These are phyloP conservation scores for Anser cygnoides DNA, from an alignment of 2,113 vertebrate species.

Conservation along the genomic window DNA sequence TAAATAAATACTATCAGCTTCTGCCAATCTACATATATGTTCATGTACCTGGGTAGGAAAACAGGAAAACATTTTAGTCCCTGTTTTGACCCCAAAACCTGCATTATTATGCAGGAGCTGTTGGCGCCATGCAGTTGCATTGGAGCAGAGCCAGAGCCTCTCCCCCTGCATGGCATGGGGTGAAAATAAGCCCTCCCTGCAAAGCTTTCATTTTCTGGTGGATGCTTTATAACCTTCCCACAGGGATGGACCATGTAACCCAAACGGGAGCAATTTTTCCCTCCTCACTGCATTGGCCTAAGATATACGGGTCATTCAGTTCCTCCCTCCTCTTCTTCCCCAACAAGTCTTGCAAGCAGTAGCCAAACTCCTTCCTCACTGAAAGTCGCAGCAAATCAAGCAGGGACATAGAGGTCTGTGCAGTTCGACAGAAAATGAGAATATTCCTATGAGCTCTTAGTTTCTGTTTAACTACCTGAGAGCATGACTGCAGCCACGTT, in stretches of 20 bases:
- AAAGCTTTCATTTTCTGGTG: not conserved
- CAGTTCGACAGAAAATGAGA: not conserved
- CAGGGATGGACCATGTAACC: not conserved
- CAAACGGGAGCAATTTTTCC: rapidly evolving
- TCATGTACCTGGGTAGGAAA: not conserved
- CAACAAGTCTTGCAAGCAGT: rapidly evolving
- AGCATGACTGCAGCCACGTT: not conserved
- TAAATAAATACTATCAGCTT: not conserved
- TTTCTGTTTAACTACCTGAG: not conserved
- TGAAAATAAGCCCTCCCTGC: not conserved
- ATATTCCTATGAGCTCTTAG: not conserved
- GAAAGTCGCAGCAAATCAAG: not conserved
- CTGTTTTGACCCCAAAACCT: not conserved
- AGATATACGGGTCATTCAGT: not conserved
- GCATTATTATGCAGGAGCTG: not conserved
- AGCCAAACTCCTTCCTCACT: not conserved
- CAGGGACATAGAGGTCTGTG: not conserved
- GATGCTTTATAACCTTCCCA: not conserved
- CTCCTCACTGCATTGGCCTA: not conserved
- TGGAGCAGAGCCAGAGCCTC: not conserved
- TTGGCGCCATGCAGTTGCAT: not conserved
- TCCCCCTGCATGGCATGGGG: not conserved
- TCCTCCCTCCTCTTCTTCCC: not conserved
- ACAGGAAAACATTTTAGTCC: not conserved
- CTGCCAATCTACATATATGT: not conserved